A percentile compares a stretch with the other conserved stretches of the same genome.
These are phyloP conservation scores for Listrodromus nycthemerus DNA, from an alignment of 2,888 invertebrate species.

Conservation along the genomic window DNA sequence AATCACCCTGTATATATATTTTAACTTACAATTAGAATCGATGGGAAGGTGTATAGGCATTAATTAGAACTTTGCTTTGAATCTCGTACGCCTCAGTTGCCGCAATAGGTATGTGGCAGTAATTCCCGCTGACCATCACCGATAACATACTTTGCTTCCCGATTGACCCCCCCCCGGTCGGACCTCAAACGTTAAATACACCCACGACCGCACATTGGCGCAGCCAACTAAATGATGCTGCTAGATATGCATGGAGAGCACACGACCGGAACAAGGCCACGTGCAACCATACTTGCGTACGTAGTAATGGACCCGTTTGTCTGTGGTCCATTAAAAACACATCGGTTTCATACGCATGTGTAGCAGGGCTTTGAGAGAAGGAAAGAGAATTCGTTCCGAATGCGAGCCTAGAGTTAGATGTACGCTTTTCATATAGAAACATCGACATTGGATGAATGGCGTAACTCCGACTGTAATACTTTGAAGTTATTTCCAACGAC, in stretches of 20 bases:
- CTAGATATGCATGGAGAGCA: constrained; percentile 17
- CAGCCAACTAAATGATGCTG: constrained; percentile 20
- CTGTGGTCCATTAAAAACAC: constrained; percentile 79
- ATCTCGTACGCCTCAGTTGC: constrained; percentile 28
- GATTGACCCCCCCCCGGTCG: constrained; percentile 43
- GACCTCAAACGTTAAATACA: constrained; percentile 69
- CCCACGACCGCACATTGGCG: constrained; percentile 65
- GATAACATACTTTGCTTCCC: constrained; percentile 62
- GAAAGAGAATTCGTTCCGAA: constrained; percentile 23
- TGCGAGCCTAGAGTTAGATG: constrained; percentile 10
- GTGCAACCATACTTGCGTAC: constrained; percentile 65
- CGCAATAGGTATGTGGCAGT: constrained; percentile 6
- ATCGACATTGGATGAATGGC: background rate
- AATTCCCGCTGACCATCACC: constrained; percentile 51
- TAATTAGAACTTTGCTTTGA: constrained; percentile 38
- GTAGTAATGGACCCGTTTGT: constrained; percentile 73
- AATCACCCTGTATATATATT: too few relatives aligned
- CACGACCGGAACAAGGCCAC: constrained; percentile 49
- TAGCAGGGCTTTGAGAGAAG: constrained; percentile 41
- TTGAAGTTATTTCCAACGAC: constrained; percentile 24
- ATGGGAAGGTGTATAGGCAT: constrained; percentile 15
- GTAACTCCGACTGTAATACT: background rate
- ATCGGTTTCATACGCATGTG: constrained; percentile 75
- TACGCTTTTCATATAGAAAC: background rate
- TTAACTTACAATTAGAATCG: constrained; percentile 21